A percentile compares a stretch with the other conserved stretches of the same genome.
Evolutionary conservation across 2,797 vertebrate genomes (phyloP).

Genomic region (Morus bassanus): DNA sequence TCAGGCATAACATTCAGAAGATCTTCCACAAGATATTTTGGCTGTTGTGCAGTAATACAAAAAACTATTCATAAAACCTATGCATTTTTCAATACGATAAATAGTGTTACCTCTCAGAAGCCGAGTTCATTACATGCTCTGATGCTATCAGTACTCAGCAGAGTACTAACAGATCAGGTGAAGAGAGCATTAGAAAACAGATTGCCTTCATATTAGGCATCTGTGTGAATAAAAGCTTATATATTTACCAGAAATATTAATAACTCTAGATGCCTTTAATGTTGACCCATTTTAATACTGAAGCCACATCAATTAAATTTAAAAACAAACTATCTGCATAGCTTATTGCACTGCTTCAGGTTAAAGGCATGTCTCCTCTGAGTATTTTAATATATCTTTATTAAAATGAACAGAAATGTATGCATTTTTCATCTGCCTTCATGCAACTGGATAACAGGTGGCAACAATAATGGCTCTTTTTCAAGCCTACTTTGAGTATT

Average conservation of each 20-base stretch:
- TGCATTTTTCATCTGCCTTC: slow-evolving; percentile 36
- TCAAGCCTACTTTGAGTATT: background rate
- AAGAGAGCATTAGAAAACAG: slow-evolving; percentile 4
- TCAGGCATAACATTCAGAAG: background rate
- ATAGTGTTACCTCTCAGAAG: background rate
- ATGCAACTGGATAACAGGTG: background rate
- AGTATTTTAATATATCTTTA: slow-evolving; percentile 9
- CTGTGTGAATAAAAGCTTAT: background rate
- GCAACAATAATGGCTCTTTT: background rate
- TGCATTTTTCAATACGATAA: slow-evolving; percentile 23
- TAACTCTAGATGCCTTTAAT: slow-evolving; percentile 32
- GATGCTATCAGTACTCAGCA: background rate
- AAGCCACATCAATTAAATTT: background rate
- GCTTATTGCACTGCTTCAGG: background rate
- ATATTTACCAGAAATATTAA: slow-evolving; percentile 49
- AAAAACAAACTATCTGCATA: background rate
- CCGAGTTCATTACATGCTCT: slow-evolving; percentile 26
- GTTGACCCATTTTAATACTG: background rate
- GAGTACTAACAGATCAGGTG: slow-evolving; percentile 19
- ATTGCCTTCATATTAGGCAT: background rate
- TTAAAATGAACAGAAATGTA: background rate
- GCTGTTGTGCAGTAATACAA: background rate
- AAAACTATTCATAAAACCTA: background rate
- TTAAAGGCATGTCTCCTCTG: background rate
- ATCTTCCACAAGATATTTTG: background rate